Base-by-base conservation (phyloP, 1,140 invertebrate species). In the Ceratoteleas bidentatus region DNA sequence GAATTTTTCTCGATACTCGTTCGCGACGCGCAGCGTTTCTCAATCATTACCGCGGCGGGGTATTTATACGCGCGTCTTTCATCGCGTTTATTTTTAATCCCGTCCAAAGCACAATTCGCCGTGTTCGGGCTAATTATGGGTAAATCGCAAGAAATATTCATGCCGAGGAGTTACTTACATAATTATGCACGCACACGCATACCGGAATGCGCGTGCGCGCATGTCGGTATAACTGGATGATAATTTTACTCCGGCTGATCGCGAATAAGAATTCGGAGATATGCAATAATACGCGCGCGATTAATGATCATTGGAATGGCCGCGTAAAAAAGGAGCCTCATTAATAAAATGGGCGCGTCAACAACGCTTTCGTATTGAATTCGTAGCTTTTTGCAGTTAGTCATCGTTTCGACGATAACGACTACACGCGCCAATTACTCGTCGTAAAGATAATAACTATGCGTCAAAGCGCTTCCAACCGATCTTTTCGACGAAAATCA, bases 231-330 rank as follows among this genome's bases (percentile, higher is more conserved):
- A 66, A 75, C 72, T 60, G 40, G 61, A 60, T 52, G 62, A 66
- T 75, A 65, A 75, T 75, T 75, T 60, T 7, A 47, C 52, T 54
- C 52, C 32, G 54, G 53, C 43, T 53, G 36, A 75, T 75, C 72
- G 43, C 11, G 54, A 75, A 66, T 62, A 43, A 34, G 32, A 60
- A 75, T 75, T 66, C 69, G 53, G 8, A 32, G 66, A 70, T 70
- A 60, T 6, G 54, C 65, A 57, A 58, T 68, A 58, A 57, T 36
- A 57, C 43, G 7, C 54, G n/a, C 53, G 56, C 14, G 53, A n/a
- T 38, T 14, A 1, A 9, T 33, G 32, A 33, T 58, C 50, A 69
- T 69, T 69, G 50, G 58, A 69, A 69, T 43, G 50, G 57, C 58
- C 38, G 54, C 53, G 50, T 70, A 9, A 60, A 66, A 70, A 58